Percentiles rank a stretch among this genome's conserved stretches.
Evolutionary conservation across 2,888 invertebrate species (phyloP).

Genomic region (Molanna angustata): DNA sequence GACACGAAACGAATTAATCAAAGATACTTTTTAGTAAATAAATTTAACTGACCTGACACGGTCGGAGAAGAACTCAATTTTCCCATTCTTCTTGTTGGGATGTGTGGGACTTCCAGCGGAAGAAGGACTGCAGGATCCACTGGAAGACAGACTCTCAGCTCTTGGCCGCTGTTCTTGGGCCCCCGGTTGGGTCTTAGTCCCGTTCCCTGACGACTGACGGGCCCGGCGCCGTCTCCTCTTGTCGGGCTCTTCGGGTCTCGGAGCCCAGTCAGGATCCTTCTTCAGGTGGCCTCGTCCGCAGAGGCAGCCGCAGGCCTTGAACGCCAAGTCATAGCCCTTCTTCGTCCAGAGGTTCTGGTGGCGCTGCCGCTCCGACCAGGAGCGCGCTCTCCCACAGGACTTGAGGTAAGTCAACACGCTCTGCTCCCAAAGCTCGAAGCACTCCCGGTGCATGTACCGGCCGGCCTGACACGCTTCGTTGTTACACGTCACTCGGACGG

Average conservation of each 20-base stretch:
- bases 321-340: constrained; percentile 94
- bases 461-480: constrained; percentile 88
- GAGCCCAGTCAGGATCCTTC: constrained; percentile 91
- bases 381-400: constrained; percentile 86
- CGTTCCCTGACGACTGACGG: constrained; percentile 2
- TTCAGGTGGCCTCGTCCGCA: constrained; percentile 91
- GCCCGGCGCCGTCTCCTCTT: constrained; percentile 45
- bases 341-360: constrained; percentile 97
- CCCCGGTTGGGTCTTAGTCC: constrained; percentile 35
- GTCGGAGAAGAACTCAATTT: constrained; percentile 75
- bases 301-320: constrained; percentile 91
- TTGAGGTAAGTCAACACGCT: constrained; percentile 84
- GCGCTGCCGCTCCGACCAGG: constrained; percentile 93
- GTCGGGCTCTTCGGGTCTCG: constrained; percentile 51
- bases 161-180: constrained; percentile 64
- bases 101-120: constrained; percentile 75
- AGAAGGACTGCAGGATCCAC: constrained; percentile 79
- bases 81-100: constrained; percentile 68
- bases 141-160: constrained; percentile 75
- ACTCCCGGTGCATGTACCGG: constrained; percentile 93
- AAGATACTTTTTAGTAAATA: too few species aligned
- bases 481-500: constrained; percentile 89
- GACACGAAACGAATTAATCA: too few species aligned
- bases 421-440: constrained; percentile 93
- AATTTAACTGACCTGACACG: constrained; percentile 79